Evolutionary conservation across 2,113 vertebrate species (phyloP).

Genomic region (Anolis sagrei): DNA sequence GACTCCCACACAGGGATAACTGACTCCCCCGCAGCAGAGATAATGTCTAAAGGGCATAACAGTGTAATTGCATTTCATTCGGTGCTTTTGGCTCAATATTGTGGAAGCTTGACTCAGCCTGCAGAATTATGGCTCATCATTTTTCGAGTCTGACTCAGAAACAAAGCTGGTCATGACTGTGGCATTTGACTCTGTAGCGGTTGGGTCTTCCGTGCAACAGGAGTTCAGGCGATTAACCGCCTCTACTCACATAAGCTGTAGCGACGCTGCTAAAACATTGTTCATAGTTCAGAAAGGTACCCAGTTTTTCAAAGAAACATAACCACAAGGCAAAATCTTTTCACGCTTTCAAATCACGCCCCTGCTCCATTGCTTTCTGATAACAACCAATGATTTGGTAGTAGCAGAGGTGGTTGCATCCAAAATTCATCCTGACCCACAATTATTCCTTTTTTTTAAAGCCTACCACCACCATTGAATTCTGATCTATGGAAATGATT

Average conservation of each 20-base stretch:
- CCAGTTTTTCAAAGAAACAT: not conserved
- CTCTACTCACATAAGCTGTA: too few species aligned
- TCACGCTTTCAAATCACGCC: not conserved
- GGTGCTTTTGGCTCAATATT: not conserved
- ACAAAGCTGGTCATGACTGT: not conserved
- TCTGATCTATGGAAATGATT: not conserved
- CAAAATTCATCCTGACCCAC: not conserved
- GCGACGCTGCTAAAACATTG: not conserved
- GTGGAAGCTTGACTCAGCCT: conserved; percentile 6
- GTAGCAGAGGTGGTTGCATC: not conserved
- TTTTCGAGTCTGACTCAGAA: conserved; percentile 18
- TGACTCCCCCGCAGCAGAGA: not conserved
- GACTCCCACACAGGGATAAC: not conserved
- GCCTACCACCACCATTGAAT: not conserved
- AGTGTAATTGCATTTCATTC: conserved; percentile 16
- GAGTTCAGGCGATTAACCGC: not conserved
- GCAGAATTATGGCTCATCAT: conserved; percentile 19
- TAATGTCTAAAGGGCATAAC: conserved; percentile 7
- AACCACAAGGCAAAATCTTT: not conserved
- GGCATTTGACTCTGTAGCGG: not conserved
- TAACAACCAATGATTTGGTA: not conserved
- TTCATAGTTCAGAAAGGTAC: not conserved
- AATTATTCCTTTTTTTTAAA: not conserved
- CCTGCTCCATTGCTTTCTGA: not conserved
- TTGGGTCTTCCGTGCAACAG: not conserved